phyloP scores from a whole-genome alignment of 2,113 vertebrate genomes.

The Rhombomys opimus region DNA sequence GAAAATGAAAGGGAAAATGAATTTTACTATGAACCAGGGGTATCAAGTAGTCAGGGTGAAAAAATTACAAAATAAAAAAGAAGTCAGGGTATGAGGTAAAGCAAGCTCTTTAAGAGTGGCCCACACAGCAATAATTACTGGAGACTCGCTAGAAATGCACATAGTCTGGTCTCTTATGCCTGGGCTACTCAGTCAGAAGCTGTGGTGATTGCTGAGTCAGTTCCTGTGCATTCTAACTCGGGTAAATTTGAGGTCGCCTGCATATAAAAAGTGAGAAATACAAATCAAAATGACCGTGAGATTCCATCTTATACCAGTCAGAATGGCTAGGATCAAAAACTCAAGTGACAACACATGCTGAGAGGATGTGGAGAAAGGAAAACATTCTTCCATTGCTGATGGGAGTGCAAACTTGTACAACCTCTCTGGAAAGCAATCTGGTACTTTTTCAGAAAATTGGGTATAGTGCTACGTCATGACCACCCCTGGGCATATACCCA shows the following conservation, averaged over 20 bases:
- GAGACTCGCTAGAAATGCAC: neutral
- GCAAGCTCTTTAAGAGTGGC: neutral
- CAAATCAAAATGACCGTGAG: too few relatives aligned
- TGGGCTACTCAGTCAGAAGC: neutral
- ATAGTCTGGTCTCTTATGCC: neutral
- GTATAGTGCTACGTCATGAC: too few relatives aligned
- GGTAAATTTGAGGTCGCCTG: neutral
- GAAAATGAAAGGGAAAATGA: neutral
- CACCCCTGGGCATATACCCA: too few relatives aligned
- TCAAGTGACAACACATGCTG: too few relatives aligned
- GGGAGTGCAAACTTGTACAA: too few relatives aligned
- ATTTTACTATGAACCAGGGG: neutral
- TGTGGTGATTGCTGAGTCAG: neutral
- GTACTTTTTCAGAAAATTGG: too few relatives aligned
- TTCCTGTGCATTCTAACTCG: neutral
- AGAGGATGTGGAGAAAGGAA: too few relatives aligned
- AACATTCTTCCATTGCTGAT: too few relatives aligned
- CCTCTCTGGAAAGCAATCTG: too few relatives aligned
- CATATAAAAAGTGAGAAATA: neutral
- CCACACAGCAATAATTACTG: neutral
- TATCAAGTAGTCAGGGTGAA: neutral
- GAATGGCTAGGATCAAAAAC: too few relatives aligned
- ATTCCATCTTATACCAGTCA: too few relatives aligned
- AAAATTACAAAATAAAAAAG: neutral
- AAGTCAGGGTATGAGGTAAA: neutral